Conservation (phyloP, 2,113 vertebrate genomes). For the Cyphomyrus discorhynchus region DNA sequence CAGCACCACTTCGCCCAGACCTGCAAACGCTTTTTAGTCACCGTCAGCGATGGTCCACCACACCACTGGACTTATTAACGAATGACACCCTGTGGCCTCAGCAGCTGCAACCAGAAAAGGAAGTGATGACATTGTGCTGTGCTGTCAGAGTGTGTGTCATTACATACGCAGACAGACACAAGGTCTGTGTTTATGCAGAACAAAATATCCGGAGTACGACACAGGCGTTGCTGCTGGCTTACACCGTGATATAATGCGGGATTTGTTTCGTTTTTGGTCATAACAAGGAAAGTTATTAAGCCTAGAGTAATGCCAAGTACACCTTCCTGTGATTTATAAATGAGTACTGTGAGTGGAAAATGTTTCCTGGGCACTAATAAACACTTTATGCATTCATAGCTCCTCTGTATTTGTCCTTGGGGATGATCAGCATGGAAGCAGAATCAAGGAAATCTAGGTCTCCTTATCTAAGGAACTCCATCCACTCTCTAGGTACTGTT, state of each 20-base stretch:
- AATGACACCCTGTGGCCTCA: not conserved
- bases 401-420: not conserved
- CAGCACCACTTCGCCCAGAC: not conserved
- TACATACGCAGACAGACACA: not conserved
- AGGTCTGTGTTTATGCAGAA: not conserved
- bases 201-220: not conserved
- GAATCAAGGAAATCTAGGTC: not conserved
- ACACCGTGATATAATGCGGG: no score
- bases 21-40: not conserved
- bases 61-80: not conserved
- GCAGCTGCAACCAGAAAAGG: not conserved
- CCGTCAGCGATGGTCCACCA: not conserved
- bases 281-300: not conserved
- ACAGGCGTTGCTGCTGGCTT: not conserved
- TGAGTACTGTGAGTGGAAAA: not conserved
- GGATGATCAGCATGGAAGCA: not conserved
- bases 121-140: not conserved
- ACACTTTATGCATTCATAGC: not conserved
- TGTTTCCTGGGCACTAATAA: not conserved
- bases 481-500: not conserved
- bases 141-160: not conserved
- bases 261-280: not conserved
- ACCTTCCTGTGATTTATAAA: not conserved
- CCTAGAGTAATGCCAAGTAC: not conserved
- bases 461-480: not conserved